phyloP scores from a whole-genome alignment of 1,140 invertebrate genomes.

The Caenorhabditis elegans region WBcel235 BX284604.4:11716001-11716500 shows the following conservation, averaged over 20 bases:
- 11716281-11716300: slow-evolving; percentile 37
- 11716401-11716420: slow-evolving; percentile 66
- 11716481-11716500: too few species aligned
- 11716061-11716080: slow-evolving; percentile 10
- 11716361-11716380: slow-evolving; percentile 33
- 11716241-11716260: background rate
- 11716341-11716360: slow-evolving; percentile 34
- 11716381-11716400: slow-evolving; percentile 39
- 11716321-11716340: slow-evolving; percentile 36
- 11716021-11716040: slow-evolving; percentile 14
- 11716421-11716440: slow-evolving; percentile 76
- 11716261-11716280: slow-evolving; percentile 33
- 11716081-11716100: background rate
- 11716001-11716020: background rate
- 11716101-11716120: slow-evolving; percentile 36
- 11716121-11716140: slow-evolving; percentile 34
- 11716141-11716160: slow-evolving; percentile 33
- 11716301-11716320: slow-evolving; percentile 22
- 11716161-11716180: slow-evolving; percentile 35
- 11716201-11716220: slow-evolving; percentile 8
- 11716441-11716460: slow-evolving; percentile 75
- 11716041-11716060: slow-evolving; percentile 1
- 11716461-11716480: slow-evolving; percentile 68
- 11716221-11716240: background rate
- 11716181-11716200: slow-evolving; percentile 31